phyloP scores from a whole-genome alignment of 2,113 vertebrate genomes.

The Glaucidium brasilianum region DNA sequence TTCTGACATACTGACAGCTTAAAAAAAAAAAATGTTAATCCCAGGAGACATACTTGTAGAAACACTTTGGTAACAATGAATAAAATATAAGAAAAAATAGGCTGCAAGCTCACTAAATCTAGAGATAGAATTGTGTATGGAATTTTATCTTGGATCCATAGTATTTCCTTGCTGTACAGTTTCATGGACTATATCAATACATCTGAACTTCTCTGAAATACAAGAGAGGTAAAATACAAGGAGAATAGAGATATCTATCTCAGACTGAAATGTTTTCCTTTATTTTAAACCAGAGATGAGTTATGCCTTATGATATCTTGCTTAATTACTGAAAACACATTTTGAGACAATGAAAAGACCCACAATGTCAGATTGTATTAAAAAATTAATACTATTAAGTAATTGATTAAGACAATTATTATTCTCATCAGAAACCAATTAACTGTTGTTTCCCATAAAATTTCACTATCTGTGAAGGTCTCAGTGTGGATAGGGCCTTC shows the following conservation, averaged over 20 bases:
- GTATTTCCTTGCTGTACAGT: neutral
- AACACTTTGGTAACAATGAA: neutral
- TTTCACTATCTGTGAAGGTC: neutral
- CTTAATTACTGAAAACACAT: neutral
- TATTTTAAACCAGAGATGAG: neutral
- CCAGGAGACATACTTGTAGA: neutral
- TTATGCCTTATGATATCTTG: neutral
- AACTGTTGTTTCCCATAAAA: neutral
- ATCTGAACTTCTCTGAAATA: neutral
- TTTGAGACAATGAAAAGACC: neutral
- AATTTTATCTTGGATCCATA: neutral
- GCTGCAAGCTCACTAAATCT: neutral
- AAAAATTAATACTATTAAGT: neutral
- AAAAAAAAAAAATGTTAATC: neutral
- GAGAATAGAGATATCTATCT: neutral
- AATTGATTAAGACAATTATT: neutral
- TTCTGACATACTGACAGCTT: neutral
- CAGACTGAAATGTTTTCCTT: neutral
- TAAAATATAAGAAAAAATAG: neutral
- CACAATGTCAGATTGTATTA: neutral
- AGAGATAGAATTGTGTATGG: neutral
- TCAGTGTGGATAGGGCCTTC: neutral
- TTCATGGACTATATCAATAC: neutral
- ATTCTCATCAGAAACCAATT: neutral
- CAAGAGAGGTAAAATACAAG: neutral